phyloP scores from a whole-genome alignment of 2,797 vertebrate species.

The Megalops cyprinoides region DNA sequence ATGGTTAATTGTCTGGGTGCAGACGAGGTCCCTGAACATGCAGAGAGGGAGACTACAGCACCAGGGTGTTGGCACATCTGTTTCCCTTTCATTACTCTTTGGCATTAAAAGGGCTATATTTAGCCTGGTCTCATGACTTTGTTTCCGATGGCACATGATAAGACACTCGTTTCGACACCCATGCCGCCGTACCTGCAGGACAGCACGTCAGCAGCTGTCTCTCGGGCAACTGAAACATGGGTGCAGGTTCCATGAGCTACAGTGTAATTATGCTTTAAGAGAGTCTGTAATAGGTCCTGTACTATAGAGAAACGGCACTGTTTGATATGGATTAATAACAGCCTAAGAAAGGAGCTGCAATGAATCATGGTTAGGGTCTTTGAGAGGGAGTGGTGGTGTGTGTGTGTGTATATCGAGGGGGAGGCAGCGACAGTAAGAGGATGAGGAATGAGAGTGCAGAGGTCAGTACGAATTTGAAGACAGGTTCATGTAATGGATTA shows the following conservation, averaged over 20 bases:
- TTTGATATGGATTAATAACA: too few relatives aligned
- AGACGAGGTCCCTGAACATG: not conserved
- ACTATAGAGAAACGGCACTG: too few relatives aligned
- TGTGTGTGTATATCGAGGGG: too few relatives aligned
- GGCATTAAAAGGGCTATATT: not conserved
- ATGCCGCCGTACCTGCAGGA: not conserved
- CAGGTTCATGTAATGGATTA: too few relatives aligned
- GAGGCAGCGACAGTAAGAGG: too few relatives aligned
- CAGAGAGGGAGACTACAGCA: not conserved
- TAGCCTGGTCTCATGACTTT: not conserved
- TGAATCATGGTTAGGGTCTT: too few relatives aligned
- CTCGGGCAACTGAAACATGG: not conserved
- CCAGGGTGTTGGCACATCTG: not conserved
- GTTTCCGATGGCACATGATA: not conserved
- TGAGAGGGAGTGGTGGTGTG: too few relatives aligned
- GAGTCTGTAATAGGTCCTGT: not conserved
- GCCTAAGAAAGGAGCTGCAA: too few relatives aligned
- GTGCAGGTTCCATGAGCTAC: not conserved
- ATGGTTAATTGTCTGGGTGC: not conserved
- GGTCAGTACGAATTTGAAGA: too few relatives aligned
- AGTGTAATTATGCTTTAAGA: not conserved
- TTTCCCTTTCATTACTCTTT: not conserved
- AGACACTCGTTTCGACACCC: not conserved
- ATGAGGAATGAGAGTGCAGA: too few relatives aligned
- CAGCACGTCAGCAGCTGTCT: not conserved